phyloP scores from a whole-genome alignment of 2,797 vertebrate species.

The Lagocephalus sceleratus region DNA sequence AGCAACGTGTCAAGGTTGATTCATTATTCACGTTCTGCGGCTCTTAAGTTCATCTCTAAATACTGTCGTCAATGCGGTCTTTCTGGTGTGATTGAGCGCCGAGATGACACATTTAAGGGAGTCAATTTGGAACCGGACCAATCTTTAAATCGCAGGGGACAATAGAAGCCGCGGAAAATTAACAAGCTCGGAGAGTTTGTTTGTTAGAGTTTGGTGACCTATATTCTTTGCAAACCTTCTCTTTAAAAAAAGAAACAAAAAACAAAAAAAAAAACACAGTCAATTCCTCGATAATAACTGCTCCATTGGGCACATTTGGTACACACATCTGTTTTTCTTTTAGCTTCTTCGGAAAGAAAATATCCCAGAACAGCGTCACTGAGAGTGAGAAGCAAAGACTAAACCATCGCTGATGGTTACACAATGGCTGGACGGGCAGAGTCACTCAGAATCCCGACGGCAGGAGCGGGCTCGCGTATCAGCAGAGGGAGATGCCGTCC shows the following conservation, averaged over 20 bases:
- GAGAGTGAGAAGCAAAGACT: too few relatives aligned
- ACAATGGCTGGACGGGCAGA: too few relatives aligned
- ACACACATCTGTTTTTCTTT: too few relatives aligned
- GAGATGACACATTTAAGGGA: background rate
- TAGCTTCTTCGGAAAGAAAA: too few relatives aligned
- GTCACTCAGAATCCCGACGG: too few relatives aligned
- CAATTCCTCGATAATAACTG: slow-evolving; percentile 2
- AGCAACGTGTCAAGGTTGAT: slow-evolving; percentile 24
- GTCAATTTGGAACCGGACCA: background rate
- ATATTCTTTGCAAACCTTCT: background rate
- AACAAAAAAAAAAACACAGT: too few relatives aligned
- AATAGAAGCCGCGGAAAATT: slow-evolving; percentile 5
- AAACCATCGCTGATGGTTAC: too few relatives aligned
- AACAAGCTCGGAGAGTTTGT: background rate
- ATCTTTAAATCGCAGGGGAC: slow-evolving; percentile 3
- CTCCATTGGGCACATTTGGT: too few relatives aligned
- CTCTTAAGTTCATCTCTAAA: slow-evolving; percentile 19
- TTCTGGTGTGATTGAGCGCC: slow-evolving; percentile 5
- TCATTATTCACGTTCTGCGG: slow-evolving; percentile 21
- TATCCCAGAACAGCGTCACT: too few relatives aligned
- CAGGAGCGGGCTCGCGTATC: slow-evolving; percentile 12
- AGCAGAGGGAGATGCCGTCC: slow-evolving; percentile 66
- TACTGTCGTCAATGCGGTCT: slow-evolving; percentile 13
- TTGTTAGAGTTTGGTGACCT: slow-evolving; percentile 4
- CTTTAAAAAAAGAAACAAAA: too few relatives aligned